phyloP scores from a whole-genome alignment of 2,888 invertebrate species.

The Drosophila leonis region DNA sequence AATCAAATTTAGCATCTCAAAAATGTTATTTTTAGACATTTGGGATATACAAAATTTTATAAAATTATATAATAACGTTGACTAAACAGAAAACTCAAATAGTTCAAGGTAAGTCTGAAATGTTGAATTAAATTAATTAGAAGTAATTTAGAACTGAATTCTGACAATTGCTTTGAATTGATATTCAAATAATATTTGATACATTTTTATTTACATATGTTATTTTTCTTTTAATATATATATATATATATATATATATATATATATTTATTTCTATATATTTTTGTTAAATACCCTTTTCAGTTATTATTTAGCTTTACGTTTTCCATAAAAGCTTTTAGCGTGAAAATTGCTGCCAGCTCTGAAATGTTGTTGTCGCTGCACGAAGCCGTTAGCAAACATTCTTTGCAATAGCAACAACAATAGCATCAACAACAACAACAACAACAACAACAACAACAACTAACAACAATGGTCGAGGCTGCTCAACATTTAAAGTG shows the following conservation, averaged over 20 bases:
- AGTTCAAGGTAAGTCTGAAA: background rate
- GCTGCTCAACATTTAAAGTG: conserved; percentile 79
- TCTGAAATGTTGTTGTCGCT: conserved; percentile 24
- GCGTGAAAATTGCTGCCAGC: conserved; percentile 43
- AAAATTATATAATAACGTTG: no score
- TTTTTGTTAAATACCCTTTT: no score
- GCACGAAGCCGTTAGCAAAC: conserved; percentile 52
- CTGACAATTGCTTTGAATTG: background rate
- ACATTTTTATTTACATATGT: background rate
- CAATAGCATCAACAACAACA: conserved; percentile 31
- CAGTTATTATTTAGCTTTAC: background rate
- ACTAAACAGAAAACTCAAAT: background rate
- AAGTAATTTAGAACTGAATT: background rate
- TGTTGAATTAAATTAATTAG: no score
- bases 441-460: conserved; percentile 24
- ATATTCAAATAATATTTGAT: background rate
- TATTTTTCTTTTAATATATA: background rate
- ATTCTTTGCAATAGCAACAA: conserved; percentile 48
- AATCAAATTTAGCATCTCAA: background rate
- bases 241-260: background rate
- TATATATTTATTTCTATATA: background rate
- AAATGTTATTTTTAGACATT: background rate
- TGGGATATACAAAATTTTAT: background rate
- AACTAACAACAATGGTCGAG: conserved; percentile 45
- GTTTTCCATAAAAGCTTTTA: conserved; percentile 9